phyloP scores from a whole-genome alignment of 2,797 vertebrate genomes.

The Neosalanx taihuensis region DNA sequence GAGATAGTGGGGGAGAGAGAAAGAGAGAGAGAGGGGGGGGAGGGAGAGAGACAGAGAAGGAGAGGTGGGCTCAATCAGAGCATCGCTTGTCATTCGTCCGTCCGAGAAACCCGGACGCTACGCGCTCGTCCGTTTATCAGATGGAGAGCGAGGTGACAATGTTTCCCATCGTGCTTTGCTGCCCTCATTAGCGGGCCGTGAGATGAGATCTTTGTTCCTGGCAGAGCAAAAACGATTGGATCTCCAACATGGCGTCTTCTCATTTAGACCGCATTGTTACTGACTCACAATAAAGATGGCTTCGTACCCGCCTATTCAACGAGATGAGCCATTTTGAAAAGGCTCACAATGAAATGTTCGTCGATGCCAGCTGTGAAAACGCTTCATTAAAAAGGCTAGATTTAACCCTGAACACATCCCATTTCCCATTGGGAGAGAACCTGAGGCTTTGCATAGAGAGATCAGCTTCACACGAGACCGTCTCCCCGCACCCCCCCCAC shows the following conservation, averaged over 20 bases:
- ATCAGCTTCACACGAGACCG: slow-evolving; percentile 18
- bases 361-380: background rate
- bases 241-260: slow-evolving; percentile 3
- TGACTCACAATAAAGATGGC: background rate
- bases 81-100: background rate
- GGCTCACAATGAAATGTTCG: slow-evolving; percentile 16
- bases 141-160: background rate
- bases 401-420: slow-evolving; percentile 3
- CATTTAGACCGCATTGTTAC: slow-evolving; percentile 6
- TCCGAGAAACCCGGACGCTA: slow-evolving; percentile 14
- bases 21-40: too few species aligned
- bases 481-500: slow-evolving; percentile 11
- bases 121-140: slow-evolving; percentile 5
- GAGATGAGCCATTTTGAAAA: background rate
- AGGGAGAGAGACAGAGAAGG: too few species aligned
- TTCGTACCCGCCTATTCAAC: slow-evolving; percentile 1
- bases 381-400: background rate
- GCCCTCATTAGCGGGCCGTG: slow-evolving; percentile 7
- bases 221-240: slow-evolving; percentile 13
- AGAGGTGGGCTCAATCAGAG: too few species aligned
- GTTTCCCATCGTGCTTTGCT: slow-evolving; percentile 8
- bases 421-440: slow-evolving; percentile 26
- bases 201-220: slow-evolving; percentile 8
- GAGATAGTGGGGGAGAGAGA: too few species aligned
- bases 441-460: slow-evolving; percentile 29